Evolutionary conservation across 2,888 invertebrate species (phyloP).

Genomic region (Criorhina ranunculi): DNA sequence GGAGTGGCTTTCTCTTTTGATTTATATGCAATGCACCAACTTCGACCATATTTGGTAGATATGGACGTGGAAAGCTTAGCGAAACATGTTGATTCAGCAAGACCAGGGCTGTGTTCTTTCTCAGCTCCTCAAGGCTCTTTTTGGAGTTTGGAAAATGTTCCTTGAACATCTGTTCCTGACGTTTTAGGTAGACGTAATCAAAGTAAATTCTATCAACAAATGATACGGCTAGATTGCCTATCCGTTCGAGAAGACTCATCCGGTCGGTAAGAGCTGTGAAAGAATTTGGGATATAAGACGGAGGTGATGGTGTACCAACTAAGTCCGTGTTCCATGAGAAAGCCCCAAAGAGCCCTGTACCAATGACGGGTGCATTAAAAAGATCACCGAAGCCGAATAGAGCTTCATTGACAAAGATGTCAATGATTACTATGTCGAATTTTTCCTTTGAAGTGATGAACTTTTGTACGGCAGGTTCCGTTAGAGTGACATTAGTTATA

Average conservation of each 20-base stretch:
- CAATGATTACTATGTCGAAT: slow-evolving; percentile 83
- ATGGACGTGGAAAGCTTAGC: slow-evolving; percentile 82
- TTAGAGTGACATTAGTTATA: slow-evolving; percentile 78
- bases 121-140: slow-evolving; percentile 79
- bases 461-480: slow-evolving; percentile 78
- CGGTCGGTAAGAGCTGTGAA: slow-evolving; percentile 80
- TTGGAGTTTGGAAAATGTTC: slow-evolving; percentile 80
- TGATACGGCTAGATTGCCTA: slow-evolving; percentile 81
- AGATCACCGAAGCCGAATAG: slow-evolving; percentile 82
- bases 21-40: slow-evolving; percentile 84
- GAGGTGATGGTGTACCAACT: slow-evolving; percentile 82
- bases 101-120: slow-evolving; percentile 81
- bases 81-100: slow-evolving; percentile 83
- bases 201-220: slow-evolving; percentile 78
- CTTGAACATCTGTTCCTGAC: slow-evolving; percentile 80
- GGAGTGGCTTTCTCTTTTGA: slow-evolving; percentile 80
- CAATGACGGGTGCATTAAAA: slow-evolving; percentile 82
- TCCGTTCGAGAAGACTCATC: slow-evolving; percentile 83
- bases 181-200: slow-evolving; percentile 80
- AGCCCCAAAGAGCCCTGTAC: slow-evolving; percentile 81
- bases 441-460: slow-evolving; percentile 81
- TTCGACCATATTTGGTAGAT: slow-evolving; percentile 84
- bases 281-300: slow-evolving; percentile 82
- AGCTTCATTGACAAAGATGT: slow-evolving; percentile 83
- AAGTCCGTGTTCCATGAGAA: slow-evolving; percentile 81